phyloP scores from a whole-genome alignment of 1,140 invertebrate species.

The Bombus picipes region DNA sequence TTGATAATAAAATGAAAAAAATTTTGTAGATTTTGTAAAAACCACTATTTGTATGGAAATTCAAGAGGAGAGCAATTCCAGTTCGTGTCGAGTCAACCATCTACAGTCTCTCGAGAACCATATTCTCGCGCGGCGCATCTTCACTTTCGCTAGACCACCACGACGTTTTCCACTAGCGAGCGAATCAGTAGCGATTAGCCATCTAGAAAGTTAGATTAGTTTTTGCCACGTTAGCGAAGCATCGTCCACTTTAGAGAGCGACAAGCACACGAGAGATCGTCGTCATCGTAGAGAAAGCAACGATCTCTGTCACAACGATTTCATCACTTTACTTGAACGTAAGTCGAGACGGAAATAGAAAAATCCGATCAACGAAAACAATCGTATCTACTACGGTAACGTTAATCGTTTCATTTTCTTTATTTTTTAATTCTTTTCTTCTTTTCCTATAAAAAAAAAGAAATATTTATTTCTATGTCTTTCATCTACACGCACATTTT shows the following conservation, averaged over 20 bases:
- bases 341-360: slow-evolving; percentile 29
- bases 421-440: not conserved
- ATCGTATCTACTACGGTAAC: not conserved
- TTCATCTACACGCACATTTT: not conserved
- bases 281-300: slow-evolving; percentile 21
- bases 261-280: not conserved
- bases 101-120: not conserved
- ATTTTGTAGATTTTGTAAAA: too few species aligned
- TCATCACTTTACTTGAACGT: slow-evolving; percentile 22
- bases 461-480: not conserved
- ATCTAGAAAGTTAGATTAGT: slow-evolving; percentile 28
- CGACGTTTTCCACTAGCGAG: slow-evolving; percentile 3
- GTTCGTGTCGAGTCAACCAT: too few species aligned
- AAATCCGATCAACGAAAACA: not conserved
- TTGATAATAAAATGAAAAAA: too few species aligned
- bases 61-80: too few species aligned
- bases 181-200: slow-evolving; percentile 3
- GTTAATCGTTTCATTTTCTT: slow-evolving; percentile 1
- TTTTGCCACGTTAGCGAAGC: not conserved
- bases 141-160: not conserved
- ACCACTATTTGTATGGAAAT: too few species aligned
- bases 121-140: not conserved
- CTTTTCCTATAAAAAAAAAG: not conserved
- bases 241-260: slow-evolving; percentile 13
- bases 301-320: slow-evolving; percentile 14